A percentile compares a stretch with the other conserved stretches of the same genome.
Conservation (phyloP, 2,113 vertebrate species). For the Oxygymnocypris stewartii region DNA sequence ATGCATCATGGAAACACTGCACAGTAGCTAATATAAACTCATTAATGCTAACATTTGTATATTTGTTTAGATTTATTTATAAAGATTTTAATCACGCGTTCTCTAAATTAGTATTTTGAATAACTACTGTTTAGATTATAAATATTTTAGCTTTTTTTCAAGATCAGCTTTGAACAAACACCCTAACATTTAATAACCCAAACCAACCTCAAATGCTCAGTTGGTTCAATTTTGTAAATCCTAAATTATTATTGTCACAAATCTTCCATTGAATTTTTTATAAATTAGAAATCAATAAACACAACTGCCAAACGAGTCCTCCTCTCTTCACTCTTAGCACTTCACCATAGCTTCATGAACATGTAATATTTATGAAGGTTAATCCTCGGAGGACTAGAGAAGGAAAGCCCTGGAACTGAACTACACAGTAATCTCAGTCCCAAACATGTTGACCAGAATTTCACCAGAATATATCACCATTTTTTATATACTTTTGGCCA, state of each 20-base stretch:
- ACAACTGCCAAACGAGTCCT: slow-evolving; percentile 7
- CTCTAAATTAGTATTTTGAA: neutral
- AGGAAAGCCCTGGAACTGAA: neutral
- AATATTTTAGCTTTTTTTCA: neutral
- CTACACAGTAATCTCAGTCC: neutral
- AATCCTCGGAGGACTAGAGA: slow-evolving; percentile 20
- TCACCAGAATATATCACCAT: no score
- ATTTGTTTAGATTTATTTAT: slow-evolving; percentile 15
- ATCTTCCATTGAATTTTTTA: slow-evolving; percentile 16
- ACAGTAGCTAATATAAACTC: neutral
- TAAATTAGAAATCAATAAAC: slow-evolving; percentile 9
- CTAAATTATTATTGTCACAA: slow-evolving; percentile 1
- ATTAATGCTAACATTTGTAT: neutral
- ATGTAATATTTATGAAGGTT: slow-evolving; percentile 33
- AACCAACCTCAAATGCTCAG: neutral
- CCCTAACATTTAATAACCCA: neutral
- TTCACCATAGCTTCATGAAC: slow-evolving; percentile 8
- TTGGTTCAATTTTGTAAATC: neutral
- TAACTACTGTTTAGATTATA: neutral
- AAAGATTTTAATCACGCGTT: neutral
- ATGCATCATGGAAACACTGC: neutral
- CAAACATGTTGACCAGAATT: no score
- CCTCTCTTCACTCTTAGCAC: neutral
- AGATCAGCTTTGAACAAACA: slow-evolving; percentile 10
- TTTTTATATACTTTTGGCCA: no score